Evolutionary conservation across 2,888 invertebrate species (phyloP), one percentile per base, ranked within the genome.

Genomic region (Rhamphomyia laevipes): DNA sequence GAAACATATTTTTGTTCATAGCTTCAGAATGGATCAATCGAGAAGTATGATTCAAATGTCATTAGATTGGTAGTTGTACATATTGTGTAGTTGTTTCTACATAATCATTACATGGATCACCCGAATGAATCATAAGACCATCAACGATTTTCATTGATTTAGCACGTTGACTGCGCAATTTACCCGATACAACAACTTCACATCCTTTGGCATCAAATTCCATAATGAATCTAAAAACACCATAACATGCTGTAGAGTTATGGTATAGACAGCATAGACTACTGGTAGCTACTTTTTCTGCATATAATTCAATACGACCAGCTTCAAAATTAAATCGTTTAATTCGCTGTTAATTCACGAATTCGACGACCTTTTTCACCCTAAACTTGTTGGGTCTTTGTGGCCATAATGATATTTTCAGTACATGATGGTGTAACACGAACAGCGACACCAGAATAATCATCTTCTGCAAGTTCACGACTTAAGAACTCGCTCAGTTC

Each of bases 121-220:
- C 99, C 59, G 93, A 93, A 77, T 99, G 99, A 69, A 99, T 99
- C 99, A 99, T 99, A 53, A 99, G 81, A 55, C 99, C 99, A 64
- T 99, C 99, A 37, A 96, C 95, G 70, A 99, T 99, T 74, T 99
- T 99, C 99, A 99, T 99, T 49, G 95, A 93, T 76, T 99, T 99
- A 57, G 99, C 99, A 77, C 99, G 81, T 77, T 99, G 99, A 56
- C 99, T 99, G 66, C 99, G 79, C 57, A 99, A 80, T 75, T 99
- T 99, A 55, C 99, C 99, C 47, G 95, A 96, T 2, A 99, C 99
- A 2, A 99, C 96, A 2, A 99, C 97, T 72, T 96, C 96, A 63
- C 96, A 96, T 57, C 96, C 97, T 63, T 90, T 88, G 44, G 95
- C 95, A 21, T 91, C 92, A 51, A 89, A 90, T 72, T 96, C 95